Conservation (phyloP, 2,113 vertebrate species). For the Mustelus asterias region DNA sequence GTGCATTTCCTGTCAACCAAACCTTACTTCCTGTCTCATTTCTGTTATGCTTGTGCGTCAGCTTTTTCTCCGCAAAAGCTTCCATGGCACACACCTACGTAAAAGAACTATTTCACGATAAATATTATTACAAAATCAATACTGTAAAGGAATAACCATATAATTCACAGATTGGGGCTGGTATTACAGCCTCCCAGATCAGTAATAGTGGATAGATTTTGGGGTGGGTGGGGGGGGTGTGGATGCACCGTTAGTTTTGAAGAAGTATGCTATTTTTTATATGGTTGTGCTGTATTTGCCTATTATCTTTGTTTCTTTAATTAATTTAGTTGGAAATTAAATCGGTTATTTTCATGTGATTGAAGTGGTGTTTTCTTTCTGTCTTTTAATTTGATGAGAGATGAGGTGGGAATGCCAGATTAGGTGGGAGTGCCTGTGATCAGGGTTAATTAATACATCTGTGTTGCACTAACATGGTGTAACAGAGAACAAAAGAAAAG, state of each 20-base stretch:
- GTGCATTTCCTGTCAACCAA: not conserved
- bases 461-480: not conserved
- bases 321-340: not conserved
- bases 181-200: too few species aligned
- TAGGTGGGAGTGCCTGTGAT: not conserved
- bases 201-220: too few species aligned
- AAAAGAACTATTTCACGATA: too few species aligned
- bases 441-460: not conserved
- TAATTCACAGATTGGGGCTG: too few species aligned
- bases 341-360: not conserved
- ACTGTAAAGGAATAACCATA: too few species aligned
- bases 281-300: not conserved
- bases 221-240: not conserved
- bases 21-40: not conserved
- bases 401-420: not conserved
- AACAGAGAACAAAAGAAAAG: not conserved
- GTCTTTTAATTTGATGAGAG: not conserved
- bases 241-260: not conserved
- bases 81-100: too few species aligned
- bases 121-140: too few species aligned
- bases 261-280: not conserved
- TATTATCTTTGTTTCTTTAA: not conserved
- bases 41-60: not conserved
- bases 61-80: not conserved
- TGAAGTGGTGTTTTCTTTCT: not conserved